These are phyloP conservation scores for Aleiodes alternator DNA, from an alignment of 2,888 invertebrate species.

Conservation along the genomic window DNA sequence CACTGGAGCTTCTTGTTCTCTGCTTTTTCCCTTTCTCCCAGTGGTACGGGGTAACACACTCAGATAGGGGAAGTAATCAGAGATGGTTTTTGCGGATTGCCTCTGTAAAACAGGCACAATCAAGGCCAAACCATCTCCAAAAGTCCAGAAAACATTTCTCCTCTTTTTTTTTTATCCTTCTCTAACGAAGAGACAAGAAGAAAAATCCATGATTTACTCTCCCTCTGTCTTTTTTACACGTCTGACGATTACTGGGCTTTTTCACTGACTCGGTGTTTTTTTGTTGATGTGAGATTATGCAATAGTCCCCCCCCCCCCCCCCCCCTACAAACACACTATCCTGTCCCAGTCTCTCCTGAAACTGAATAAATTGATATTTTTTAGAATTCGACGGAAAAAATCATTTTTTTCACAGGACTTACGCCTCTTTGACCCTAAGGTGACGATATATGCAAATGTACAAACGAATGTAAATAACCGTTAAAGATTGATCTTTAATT, in stretches of 20 bases:
- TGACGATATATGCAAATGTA: no score
- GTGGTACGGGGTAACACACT: constrained; percentile 18
- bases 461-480: no score
- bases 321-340: no score
- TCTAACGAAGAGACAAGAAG: neutral
- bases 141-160: constrained; percentile 11
- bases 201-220: constrained; percentile 12
- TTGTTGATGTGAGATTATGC: no score
- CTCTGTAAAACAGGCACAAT: constrained; percentile 67
- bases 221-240: neutral
- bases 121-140: constrained; percentile 54
- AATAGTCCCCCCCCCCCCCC: no score
- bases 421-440: no score
- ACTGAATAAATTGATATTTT: no score
- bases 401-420: no score
- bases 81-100: constrained; percentile 62
- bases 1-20: constrained; percentile 54
- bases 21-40: neutral
- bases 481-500: no score
- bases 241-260: neutral
- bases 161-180: neutral
- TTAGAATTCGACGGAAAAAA: no score
- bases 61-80: constrained; percentile 67
- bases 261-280: no score
- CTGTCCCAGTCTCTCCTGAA: no score